Evolutionary conservation across 1,140 invertebrate genomes (phyloP), one percentile per base, ranked within the genome.

Genomic region (Drosophila equinoxialis): DNA sequence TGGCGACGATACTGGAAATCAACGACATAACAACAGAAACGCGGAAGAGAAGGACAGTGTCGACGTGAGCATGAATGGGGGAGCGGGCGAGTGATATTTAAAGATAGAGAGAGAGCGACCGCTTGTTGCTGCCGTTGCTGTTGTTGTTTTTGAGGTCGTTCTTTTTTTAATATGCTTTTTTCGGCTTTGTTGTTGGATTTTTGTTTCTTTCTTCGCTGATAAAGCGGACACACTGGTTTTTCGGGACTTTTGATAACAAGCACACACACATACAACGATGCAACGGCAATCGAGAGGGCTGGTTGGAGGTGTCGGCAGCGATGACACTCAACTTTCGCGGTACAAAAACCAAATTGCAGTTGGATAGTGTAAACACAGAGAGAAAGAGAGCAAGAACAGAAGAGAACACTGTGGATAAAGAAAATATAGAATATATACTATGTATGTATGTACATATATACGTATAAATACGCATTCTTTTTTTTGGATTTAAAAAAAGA

Each of bases 61-160:
- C n/a, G 42, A 33, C 26, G 35, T 37, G 35, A 63, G 13, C 23
- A 13, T 10, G 8, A 51, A 2, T 17, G 61, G 51, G 41, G 30
- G 23, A 62, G 13, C 0, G 33, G 39, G 57, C 11, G 3, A 39
- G 37, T 11, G 20, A 51, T 23, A 23, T 51, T 0, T 3, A 7
- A 10, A 17, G 51, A 59, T 1, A 37, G 14, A 59, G 57, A 37
- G 57, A 14, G 45, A 51, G 7, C 45, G 45, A 48, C n/a, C 35
- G 33, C 58, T 39, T n/a, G 33, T 60, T 41, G 58, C 17, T 60
- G 35, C n/a, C 30, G 57, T 42, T 41, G 63, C 33, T 68, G 60
- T 62, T 69, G 72, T 64, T 59, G 68, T 65, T 69, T 37, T 77
- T 68, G 71, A 73, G 74, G 55, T 68, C 65, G 70, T 65, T 74